Evolutionary conservation across 2,113 vertebrate species (phyloP).

Genomic region (Mohoua ochrocephala): DNA sequence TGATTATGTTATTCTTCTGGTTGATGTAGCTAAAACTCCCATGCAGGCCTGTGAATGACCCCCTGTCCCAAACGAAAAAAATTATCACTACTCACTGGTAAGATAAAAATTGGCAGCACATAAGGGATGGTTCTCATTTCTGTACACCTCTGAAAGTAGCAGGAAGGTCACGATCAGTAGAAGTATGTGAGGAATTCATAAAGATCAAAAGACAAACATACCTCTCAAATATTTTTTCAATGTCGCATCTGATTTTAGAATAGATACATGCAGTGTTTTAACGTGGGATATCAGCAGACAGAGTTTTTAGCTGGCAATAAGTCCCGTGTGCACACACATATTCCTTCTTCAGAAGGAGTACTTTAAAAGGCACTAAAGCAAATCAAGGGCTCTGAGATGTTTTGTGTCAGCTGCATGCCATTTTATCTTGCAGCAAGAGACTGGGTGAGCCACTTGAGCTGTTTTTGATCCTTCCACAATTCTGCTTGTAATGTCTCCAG

Average conservation of each 20-base stretch:
- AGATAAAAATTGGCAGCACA: constrained; percentile 47
- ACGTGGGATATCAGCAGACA: neutral
- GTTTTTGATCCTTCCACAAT: constrained; percentile 48
- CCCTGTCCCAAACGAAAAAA: neutral
- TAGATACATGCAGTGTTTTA: neutral
- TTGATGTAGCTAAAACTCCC: neutral
- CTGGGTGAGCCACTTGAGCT: constrained; percentile 12
- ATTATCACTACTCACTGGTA: neutral
- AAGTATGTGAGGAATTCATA: constrained; percentile 43
- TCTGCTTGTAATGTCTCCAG: constrained; percentile 32
- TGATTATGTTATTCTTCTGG: neutral
- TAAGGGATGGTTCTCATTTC: constrained; percentile 50
- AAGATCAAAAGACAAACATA: constrained; percentile 55
- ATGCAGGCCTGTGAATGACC: neutral
- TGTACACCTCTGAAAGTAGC: constrained; percentile 40
- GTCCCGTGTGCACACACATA: neutral
- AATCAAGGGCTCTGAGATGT: constrained; percentile 48
- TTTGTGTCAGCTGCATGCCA: constrained; percentile 52
- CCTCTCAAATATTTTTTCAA: constrained; percentile 31
- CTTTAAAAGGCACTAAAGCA: constrained; percentile 44
- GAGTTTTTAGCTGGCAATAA: constrained; percentile 30
- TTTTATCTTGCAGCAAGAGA: constrained; percentile 43
- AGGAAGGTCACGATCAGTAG: constrained; percentile 35
- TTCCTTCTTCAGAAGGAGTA: constrained; percentile 24
- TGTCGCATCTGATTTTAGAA: constrained; percentile 3